Evolutionary conservation across 2,113 vertebrate genomes (phyloP).

Genomic region (Panurus biarmicus): DNA sequence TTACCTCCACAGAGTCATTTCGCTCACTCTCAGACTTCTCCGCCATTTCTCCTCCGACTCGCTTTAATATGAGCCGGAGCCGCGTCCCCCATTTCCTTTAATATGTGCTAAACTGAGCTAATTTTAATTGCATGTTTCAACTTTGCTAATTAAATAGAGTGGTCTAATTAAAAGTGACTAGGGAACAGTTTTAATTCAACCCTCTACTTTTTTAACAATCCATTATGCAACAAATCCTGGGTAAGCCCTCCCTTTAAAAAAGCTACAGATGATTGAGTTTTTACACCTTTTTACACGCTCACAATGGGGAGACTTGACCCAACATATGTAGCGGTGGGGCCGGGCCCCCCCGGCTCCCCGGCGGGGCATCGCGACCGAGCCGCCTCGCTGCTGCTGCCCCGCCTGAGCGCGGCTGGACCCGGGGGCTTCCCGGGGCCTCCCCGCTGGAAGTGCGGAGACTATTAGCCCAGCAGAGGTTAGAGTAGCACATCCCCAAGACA

Average conservation of each 20-base stretch:
- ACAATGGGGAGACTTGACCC: constrained; percentile 88
- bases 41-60: constrained; percentile 25
- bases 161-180: constrained; percentile 84
- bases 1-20: neutral
- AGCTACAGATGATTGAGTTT: constrained; percentile 82
- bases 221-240: constrained; percentile 77
- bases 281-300: constrained; percentile 82
- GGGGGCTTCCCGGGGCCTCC: constrained; percentile 73
- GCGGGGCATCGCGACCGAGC: constrained; percentile 71
- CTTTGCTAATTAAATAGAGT: constrained; percentile 84
- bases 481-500: constrained; percentile 78
- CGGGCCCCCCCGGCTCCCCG: constrained; percentile 75
- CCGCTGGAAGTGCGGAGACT: constrained; percentile 73
- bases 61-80: neutral
- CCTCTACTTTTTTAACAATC: constrained; percentile 79
- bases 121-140: constrained; percentile 73
- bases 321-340: constrained; percentile 89
- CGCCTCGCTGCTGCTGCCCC: constrained; percentile 73
- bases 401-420: constrained; percentile 72
- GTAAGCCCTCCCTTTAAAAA: constrained; percentile 66
- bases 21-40: neutral
- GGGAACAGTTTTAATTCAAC: constrained; percentile 81
- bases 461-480: constrained; percentile 79
- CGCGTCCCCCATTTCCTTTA: constrained; percentile 39
- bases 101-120: constrained; percentile 66